Percentiles rank a stretch among this genome's conserved stretches.
Conservation (phyloP, 2,113 vertebrate species). For the Centropristis striata region DNA sequence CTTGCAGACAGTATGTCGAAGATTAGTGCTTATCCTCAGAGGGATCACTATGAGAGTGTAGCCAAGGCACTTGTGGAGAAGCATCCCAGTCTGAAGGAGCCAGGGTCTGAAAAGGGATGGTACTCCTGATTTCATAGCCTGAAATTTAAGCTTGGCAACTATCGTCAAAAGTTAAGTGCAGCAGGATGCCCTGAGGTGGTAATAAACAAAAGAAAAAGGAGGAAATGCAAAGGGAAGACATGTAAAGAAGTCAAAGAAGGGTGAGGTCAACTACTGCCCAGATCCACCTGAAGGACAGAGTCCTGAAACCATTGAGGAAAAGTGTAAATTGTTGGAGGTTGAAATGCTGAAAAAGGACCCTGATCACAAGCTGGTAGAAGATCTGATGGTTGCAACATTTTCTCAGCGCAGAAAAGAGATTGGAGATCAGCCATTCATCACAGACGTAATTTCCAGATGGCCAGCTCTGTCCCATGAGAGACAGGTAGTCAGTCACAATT, state of each 20-base stretch:
- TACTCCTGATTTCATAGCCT: background rate
- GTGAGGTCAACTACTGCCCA: constrained; percentile 1
- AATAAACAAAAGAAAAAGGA: background rate
- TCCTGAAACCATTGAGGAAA: constrained; percentile 3
- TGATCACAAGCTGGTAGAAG: background rate
- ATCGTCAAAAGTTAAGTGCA: constrained; percentile 7
- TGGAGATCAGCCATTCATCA: constrained; percentile 14
- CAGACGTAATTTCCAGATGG: background rate
- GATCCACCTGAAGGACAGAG: constrained; percentile 17
- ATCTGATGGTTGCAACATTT: background rate
- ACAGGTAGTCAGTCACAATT: background rate
- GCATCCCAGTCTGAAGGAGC: background rate
- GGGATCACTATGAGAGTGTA: background rate
- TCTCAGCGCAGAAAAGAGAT: background rate
- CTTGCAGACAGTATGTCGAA: background rate
- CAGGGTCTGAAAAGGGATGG: background rate
- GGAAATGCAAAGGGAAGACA: background rate
- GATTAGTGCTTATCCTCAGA: background rate
- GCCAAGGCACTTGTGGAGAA: constrained; percentile 4
- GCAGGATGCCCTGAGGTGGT: constrained; percentile 1
- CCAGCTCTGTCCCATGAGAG: constrained; percentile 15
- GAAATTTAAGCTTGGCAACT: constrained; percentile 21
- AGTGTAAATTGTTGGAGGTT: background rate
- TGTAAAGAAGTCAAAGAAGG: constrained; percentile 10
- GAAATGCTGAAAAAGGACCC: constrained; percentile 1